Base-by-base conservation (phyloP, 64 coral and sea anemone genomes). In the Catalaphyllia jardinei region DNA sequence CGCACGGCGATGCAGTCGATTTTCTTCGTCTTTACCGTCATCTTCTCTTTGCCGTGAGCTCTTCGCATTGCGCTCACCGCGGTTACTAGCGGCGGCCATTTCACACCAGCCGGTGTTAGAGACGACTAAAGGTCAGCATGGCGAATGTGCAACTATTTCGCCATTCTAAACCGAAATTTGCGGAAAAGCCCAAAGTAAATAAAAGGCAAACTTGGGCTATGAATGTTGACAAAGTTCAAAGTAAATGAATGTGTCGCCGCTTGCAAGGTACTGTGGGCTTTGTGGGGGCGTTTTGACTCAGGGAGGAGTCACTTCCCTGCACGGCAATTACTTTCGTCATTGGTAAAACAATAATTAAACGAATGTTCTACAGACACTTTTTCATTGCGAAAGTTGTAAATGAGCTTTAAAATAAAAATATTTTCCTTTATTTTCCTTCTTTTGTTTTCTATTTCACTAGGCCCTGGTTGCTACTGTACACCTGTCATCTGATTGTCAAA, bases 161-260 rank as follows among this genome's bases (percentile, higher is more conserved):
- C 80, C 29, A 46, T 62, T 49, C 10, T 67, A 22, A 71, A 67
- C 62, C 81, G 62, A 67, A 85, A 85, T 14, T 46, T 50, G 60
- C 63, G 63, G 62, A 85, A 85, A 85, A 71, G 22, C 63, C 10
- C 38, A 25, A 83, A 42, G 62, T 71, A 35, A 85, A 85, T 71
- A 71, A 27, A 18, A 85, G 20, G 81, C 62, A 85, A 71, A 85
- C 62, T 50, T 10, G 17, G n/a, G 63, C 19, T 12, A 65, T 28
- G 19, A 49, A 71, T 85, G 81, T 85, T 84, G 81, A 85, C 81
- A 85, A 71, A 85, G 33, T 85, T 46, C 35, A 35, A 42, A 39
- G 18, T 15, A 7, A 33, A n/a, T n/a, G n/a, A 52, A 33, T 69
- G 31, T 80, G 14, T 12, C 7, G 62, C 24, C 35, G 62, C 20